Base-by-base conservation (phyloP, 2,888 invertebrate genomes). In the Idaea biselata region DNA sequence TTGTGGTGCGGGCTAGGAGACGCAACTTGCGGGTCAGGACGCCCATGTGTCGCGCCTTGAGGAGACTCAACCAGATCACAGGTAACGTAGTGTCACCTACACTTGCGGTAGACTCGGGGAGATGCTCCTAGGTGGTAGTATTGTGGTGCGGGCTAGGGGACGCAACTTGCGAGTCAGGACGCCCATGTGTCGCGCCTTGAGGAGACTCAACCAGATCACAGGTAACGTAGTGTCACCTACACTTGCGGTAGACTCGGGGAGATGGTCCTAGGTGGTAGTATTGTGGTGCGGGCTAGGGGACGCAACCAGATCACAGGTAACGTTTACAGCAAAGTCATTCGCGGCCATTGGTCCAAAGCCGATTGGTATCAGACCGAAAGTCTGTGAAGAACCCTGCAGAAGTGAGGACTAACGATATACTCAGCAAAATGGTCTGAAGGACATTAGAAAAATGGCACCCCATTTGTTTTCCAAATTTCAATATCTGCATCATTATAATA, bases 1-100 rank as follows among this genome's bases (percentile, higher is more conserved):
- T 97, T 59, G 95, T 96, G 73, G 95, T 98, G 64, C 94, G 97
- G 62, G 94, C 96, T 59, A 94, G 96, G 69, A 98, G 98, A 0
- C 96, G 97, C 82, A 97, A 96, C 72, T 93, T 97, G 76, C 94
- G 97, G 76, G 95, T 99, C 60, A 96, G 97, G 83, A 99, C 99
- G 56, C 99, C 99, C 5, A 96, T 97, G 82, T 99, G 99, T 83
- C 95, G 97, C 80, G 98, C 98, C 53, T 89, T 99, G 66, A 94
- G 98, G 64, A 94, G 96, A 77, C 93, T 99, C 18, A 98, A 98
- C 86, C 96, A 97, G 81, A 93, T 98, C 54, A 97, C 97, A 87
- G 98, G 98, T 96, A 81, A 86, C 5, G 53, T 32, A n/a, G n/a
- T n/a, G n/a, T n/a, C 11, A 32, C 4, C 32, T 32, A 32, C 32